Base-by-base conservation (phyloP, 2,888 invertebrate species). In the Salticus scenicus region DNA sequence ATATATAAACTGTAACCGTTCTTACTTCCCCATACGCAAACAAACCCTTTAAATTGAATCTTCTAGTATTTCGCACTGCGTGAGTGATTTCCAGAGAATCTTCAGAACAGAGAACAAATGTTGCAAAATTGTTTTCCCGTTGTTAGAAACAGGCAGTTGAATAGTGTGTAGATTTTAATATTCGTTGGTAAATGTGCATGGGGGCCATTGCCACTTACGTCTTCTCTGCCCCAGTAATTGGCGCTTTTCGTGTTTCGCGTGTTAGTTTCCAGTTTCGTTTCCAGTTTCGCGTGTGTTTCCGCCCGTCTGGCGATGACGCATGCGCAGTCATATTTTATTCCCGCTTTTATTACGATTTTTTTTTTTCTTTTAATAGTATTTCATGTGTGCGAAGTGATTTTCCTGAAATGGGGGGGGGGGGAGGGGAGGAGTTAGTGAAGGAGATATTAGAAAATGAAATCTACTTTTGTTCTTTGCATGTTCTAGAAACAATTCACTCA, bases 161-260 rank as follows among this genome's bases (percentile, higher is more conserved):
- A 70, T 27, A 24, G 24, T 28, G 41, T 42, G 70, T n/a, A n/a
- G 41, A 42, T 33, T 42, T 67, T 70, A 70, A 83, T 82, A 82
- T 82, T 82, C 81, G 81, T 75, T 75, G 69, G 27, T 47, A 47
- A 41, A 69, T 74, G 51, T 30, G 74, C 31, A 14, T 47, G 33
- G 57, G 42, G 51, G 42, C 51, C 47, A 57, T 72, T 28, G 27
- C 31, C 42, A 17, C 47, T 27, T 30, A 17, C 71, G 12, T 24
- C 42, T 41, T 51, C 51, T 80, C 73, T 80, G n/a, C 72, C 57
- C 51, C 57, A 77, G 77, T 84, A 84, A 84, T 84, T 84, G 83
- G 83, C 83, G 83, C 72, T 84, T 84, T 73, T 77, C 83, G 83
- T 84, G 83, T 72, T n/a, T 66, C 78, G 77, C 77, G 83, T 84